These are phyloP conservation scores for Taenioides sp. DNA, from an alignment of 2,797 vertebrate genomes.

Conservation along the genomic window DNA sequence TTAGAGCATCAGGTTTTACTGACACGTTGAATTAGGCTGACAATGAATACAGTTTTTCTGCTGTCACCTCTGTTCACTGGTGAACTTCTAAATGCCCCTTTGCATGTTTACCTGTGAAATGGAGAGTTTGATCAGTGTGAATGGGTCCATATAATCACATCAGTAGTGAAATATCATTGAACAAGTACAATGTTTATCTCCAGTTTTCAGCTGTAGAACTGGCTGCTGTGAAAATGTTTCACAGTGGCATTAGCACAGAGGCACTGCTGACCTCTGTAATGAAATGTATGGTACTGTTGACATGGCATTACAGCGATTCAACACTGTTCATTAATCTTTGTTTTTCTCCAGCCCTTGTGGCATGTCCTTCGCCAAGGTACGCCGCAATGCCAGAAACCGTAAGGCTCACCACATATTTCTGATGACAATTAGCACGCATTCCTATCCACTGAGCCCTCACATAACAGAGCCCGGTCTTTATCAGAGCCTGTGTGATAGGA, in stretches of 20 bases:
- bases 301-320: constrained; percentile 77
- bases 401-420: constrained; percentile 79
- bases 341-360: constrained; percentile 74
- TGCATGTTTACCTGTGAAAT: constrained; percentile 47
- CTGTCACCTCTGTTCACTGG: constrained; percentile 27
- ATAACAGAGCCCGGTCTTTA: constrained; percentile 83
- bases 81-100: constrained; percentile 50
- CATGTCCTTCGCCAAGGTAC: constrained; percentile 78
- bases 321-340: constrained; percentile 81
- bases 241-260: constrained; percentile 70
- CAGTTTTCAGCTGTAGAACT: constrained; percentile 62
- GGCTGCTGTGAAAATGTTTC: constrained; percentile 59
- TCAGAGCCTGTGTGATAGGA: constrained; percentile 82
- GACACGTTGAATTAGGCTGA: constrained; percentile 72
- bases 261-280: constrained; percentile 74
- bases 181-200: constrained; percentile 77
- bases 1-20: constrained; percentile 80
- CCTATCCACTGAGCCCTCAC: constrained; percentile 91
- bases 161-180: constrained; percentile 60
- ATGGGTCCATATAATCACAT: constrained; percentile 67
- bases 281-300: constrained; percentile 79
- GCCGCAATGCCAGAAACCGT: constrained; percentile 74
- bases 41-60: constrained; percentile 45
- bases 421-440: constrained; percentile 97
- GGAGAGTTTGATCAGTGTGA: constrained; percentile 46